Conservation (phyloP, 2,888 invertebrate genomes). For the Macrosoma leucophasiata region DNA sequence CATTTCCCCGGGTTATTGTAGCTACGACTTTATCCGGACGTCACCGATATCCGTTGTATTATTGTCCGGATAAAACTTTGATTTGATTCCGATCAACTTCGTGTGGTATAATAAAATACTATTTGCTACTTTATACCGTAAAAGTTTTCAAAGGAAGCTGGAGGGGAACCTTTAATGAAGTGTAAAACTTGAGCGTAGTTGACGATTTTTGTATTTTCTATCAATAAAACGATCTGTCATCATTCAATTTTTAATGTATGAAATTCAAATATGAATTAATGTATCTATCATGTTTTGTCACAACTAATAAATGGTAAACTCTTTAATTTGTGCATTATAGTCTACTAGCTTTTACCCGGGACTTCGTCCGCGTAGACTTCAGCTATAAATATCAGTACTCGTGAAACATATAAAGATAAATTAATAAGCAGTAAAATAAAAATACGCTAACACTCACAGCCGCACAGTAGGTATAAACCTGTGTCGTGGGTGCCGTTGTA, state of each 20-base stretch:
- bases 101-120: conserved; percentile 52
- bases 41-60: conserved; percentile 64
- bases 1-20: conserved; percentile 34
- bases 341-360: too few species aligned
- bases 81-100: conserved; percentile 64
- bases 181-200: conserved; percentile 12
- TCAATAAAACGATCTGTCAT: conserved; percentile 2
- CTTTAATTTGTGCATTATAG: neutral
- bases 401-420: too few species aligned
- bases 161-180: conserved; percentile 32
- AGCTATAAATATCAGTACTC: too few species aligned
- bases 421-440: too few species aligned
- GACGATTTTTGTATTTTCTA: conserved; percentile 6
- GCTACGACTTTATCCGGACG: conserved; percentile 47
- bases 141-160: conserved; percentile 34
- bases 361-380: too few species aligned
- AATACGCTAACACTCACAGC: too few species aligned
- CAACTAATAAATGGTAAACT: conserved; percentile 5
- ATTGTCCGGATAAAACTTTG: conserved; percentile 67
- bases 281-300: neutral
- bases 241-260: conserved; percentile 6
- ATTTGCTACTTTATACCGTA: conserved; percentile 46
- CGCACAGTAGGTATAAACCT: too few species aligned
- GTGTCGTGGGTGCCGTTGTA: too few species aligned
- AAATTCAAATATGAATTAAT: conserved; percentile 3